Percentiles rank a stretch among this genome's conserved stretches.
Conservation (phyloP, 2,888 invertebrate genomes). For the Clivina fossor region DNA sequence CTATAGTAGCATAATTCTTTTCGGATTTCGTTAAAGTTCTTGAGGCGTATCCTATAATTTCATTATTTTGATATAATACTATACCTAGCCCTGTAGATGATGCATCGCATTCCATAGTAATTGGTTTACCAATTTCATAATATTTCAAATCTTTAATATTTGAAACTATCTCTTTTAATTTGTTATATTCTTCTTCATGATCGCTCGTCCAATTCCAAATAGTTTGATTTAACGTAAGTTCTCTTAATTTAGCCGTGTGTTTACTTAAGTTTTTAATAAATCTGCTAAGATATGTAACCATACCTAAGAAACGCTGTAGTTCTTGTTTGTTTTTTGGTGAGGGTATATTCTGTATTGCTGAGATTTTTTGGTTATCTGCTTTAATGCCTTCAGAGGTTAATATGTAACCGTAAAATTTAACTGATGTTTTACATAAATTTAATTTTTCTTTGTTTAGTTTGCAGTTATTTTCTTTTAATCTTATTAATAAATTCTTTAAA, state of each 20-base stretch:
- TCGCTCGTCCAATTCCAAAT: conserved; percentile 22
- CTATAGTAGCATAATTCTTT: conserved; percentile 2
- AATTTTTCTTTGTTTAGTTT: conserved; percentile 40
- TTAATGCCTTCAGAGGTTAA: conserved; percentile 19
- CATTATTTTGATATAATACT: conserved; percentile 6
- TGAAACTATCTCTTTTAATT: conserved; percentile 4
- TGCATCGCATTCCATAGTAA: not conserved
- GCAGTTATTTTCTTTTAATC: conserved; percentile 33
- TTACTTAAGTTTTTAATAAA: not conserved
- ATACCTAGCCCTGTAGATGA: not conserved
- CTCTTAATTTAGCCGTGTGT: not conserved
- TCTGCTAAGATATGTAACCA: not conserved
- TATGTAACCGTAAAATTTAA: conserved; percentile 39
- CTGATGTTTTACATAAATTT: conserved; percentile 28
- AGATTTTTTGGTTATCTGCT: not conserved
- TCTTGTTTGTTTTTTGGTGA: conserved; percentile 34
- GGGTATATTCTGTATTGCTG: conserved; percentile 10
- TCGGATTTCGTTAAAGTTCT: conserved; percentile 5
- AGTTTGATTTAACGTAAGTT: not conserved
- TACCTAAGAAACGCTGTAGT: conserved; percentile 19
- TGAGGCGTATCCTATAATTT: conserved; percentile 6
- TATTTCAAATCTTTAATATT: not conserved
- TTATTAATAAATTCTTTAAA: conserved; percentile 31
- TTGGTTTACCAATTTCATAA: not conserved
- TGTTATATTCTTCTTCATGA: conserved; percentile 26